Evolutionary conservation across 1,140 invertebrate species (phyloP).

Genomic region (Aphaenogaster floridana): DNA sequence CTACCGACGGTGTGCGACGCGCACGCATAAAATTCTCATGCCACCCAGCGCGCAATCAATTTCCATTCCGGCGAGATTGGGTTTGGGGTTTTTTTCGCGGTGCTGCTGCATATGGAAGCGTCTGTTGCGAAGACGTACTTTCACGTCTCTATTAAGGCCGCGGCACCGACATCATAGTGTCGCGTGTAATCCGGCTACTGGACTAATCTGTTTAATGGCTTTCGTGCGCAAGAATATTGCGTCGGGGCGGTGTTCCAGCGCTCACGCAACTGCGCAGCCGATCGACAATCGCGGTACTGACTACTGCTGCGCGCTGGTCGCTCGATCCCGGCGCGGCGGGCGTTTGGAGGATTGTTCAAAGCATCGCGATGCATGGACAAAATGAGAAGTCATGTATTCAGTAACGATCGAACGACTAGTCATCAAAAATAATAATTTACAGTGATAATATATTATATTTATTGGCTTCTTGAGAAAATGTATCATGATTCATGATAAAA

Average conservation of each 20-base stretch:
- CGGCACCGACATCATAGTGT: slow-evolving; percentile 33
- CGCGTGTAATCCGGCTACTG: slow-evolving; percentile 77
- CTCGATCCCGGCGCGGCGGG: background rate
- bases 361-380: background rate
- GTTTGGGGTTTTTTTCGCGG: slow-evolving; percentile 73
- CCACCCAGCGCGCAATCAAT: slow-evolving; percentile 81
- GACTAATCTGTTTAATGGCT: slow-evolving; percentile 82
- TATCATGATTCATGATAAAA: slow-evolving; percentile 2
- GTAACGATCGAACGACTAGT: slow-evolving; percentile 29
- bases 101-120: background rate
- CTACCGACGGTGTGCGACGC: slow-evolving; percentile 38
- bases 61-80: slow-evolving; percentile 75
- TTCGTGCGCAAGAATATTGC: slow-evolving; percentile 79
- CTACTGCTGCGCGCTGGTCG: background rate
- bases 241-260: slow-evolving; percentile 17
- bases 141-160: slow-evolving; percentile 81
- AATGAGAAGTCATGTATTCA: slow-evolving; percentile 18
- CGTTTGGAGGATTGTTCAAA: background rate
- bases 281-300: slow-evolving; percentile 6
- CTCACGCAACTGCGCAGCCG: slow-evolving; percentile 42
- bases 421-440: slow-evolving; percentile 41
- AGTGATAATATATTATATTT: slow-evolving; percentile 24
- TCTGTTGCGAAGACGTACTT: slow-evolving; percentile 61
- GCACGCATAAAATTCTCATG: slow-evolving; percentile 16
- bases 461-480: slow-evolving; percentile 1